Conservation (phyloP, 2,888 invertebrate species). For the Sialis fuliginosa region DNA sequence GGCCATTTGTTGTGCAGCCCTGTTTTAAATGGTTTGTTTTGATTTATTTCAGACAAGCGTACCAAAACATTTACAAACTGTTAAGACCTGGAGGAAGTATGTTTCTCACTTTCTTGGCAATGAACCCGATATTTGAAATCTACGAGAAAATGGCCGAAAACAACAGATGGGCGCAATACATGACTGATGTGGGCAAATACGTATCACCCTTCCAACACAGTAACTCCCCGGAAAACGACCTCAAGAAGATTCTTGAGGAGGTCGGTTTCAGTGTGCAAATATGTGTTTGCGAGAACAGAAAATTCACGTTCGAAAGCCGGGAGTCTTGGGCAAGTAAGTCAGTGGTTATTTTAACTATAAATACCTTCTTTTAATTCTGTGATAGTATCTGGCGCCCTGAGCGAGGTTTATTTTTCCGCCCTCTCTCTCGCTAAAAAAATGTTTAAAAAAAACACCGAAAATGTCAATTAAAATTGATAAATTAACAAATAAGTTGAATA, state of each 20-base stretch:
- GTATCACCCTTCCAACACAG: conserved; percentile 50
- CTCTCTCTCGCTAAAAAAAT: too few species aligned
- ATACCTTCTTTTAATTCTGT: too few species aligned
- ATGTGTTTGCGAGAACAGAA: conserved; percentile 38
- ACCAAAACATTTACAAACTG: conserved; percentile 44
- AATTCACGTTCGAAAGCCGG: conserved; percentile 36
- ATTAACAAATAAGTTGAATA: too few species aligned
- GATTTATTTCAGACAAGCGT: conserved; percentile 34
- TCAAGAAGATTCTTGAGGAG: conserved; percentile 33
- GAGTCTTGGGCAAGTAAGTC: conserved; percentile 38
- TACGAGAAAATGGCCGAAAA: conserved; percentile 40
- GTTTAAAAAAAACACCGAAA: too few species aligned
- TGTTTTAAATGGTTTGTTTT: too few species aligned
- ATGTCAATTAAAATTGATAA: too few species aligned
- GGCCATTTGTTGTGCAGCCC: too few species aligned
- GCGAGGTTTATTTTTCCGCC: too few species aligned
- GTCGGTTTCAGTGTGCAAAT: conserved; percentile 40
- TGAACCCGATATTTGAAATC: conserved; percentile 48
- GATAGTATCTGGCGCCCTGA: too few species aligned
- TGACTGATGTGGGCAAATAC: conserved; percentile 43
- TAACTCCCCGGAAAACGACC: conserved; percentile 34
- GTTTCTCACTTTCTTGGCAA: conserved; percentile 47
- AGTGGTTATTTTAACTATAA: too few species aligned
- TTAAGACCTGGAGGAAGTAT: conserved; percentile 50
- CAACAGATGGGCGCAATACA: conserved; percentile 42